Conservation (phyloP, 2,797 vertebrate species). For the Monodelphis domestica region DNA sequence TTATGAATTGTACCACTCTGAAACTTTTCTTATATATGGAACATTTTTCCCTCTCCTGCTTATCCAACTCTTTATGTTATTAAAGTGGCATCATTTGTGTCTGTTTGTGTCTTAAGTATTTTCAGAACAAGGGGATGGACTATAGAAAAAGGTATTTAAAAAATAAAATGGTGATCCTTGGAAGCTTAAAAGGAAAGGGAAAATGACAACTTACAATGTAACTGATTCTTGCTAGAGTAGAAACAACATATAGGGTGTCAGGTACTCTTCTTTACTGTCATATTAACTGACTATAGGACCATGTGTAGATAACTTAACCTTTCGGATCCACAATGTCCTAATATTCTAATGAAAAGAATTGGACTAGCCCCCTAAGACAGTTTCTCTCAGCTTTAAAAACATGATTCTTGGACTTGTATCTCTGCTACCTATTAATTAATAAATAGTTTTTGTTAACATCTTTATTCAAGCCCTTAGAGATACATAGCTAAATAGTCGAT, state of each 20-base stretch:
- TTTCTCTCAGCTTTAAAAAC: neutral
- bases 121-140: neutral
- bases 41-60: neutral
- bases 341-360: neutral
- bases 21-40: neutral
- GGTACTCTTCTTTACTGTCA: neutral
- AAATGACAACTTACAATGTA: neutral
- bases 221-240: neutral
- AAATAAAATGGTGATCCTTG: neutral
- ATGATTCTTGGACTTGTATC: neutral
- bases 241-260: neutral
- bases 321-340: neutral
- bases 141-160: neutral
- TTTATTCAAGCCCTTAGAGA: neutral
- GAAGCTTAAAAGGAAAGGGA: neutral
- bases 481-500: neutral
- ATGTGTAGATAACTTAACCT: neutral
- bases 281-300: neutral
- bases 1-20: neutral
- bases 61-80: neutral
- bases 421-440: neutral
- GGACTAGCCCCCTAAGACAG: neutral
- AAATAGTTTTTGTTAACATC: neutral
- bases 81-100: neutral
- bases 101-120: neutral